Evolutionary conservation across 2,888 invertebrate species (phyloP).

Genomic region (Drosophila stalkeri): DNA sequence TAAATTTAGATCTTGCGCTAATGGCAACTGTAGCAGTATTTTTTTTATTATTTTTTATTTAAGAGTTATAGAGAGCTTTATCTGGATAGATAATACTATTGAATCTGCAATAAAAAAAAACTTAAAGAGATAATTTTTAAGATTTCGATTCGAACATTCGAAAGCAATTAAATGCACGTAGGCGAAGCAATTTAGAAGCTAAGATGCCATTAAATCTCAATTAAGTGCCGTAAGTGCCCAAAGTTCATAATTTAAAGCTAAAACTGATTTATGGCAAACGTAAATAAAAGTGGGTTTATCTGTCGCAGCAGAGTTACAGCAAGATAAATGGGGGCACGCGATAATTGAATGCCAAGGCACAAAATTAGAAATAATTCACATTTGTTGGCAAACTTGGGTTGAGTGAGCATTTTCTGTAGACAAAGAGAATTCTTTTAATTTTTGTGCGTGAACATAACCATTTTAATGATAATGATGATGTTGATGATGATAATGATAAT

Average conservation of each 20-base stretch:
- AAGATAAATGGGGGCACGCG: constrained; percentile 7
- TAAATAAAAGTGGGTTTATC: constrained; percentile 6
- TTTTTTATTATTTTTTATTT: no score
- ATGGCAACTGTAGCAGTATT: no score
- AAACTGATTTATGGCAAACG: constrained; percentile 9
- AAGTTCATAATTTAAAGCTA: constrained; percentile 1
- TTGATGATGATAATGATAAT: constrained; percentile 6
- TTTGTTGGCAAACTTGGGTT: constrained; percentile 14
- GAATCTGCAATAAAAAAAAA: no score
- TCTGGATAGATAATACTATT: no score
- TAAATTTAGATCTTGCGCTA: no score
- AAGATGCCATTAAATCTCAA: constrained; percentile 2
- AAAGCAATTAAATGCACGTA: constrained; percentile 1
- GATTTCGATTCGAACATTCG: background rate
- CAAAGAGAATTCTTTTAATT: constrained; percentile 31
- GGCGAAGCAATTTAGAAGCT: background rate
- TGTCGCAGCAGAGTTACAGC: background rate
- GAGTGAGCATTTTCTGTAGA: background rate
- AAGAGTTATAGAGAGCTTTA: no score
- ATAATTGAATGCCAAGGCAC: constrained; percentile 6
- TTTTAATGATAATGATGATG: constrained; percentile 1
- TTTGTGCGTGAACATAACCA: constrained; percentile 3
- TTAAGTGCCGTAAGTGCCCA: background rate
- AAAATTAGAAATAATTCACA: constrained; percentile 11
- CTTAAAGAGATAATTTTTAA: background rate